These are phyloP conservation scores for Chrosomus eos DNA, from an alignment of 2,797 vertebrate genomes.

Conservation along the genomic window DNA sequence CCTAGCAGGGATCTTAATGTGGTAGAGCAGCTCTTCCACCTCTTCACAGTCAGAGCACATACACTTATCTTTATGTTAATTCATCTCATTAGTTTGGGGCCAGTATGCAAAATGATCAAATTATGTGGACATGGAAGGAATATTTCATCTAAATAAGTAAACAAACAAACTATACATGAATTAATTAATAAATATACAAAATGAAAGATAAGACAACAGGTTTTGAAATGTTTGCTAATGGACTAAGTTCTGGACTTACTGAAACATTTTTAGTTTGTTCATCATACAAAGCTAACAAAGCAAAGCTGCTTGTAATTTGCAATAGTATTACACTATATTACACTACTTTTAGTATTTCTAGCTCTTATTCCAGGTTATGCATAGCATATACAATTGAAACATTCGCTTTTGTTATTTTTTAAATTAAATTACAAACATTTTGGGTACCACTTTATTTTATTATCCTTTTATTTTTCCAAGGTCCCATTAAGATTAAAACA, in stretches of 20 bases:
- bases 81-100: not conserved
- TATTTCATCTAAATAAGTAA: not conserved
- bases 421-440: no score
- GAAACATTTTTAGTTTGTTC: not conserved
- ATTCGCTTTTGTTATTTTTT: not conserved
- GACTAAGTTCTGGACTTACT: not conserved
- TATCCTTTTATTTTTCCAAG: no score
- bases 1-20: conserved; percentile 35
- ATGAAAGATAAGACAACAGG: not conserved
- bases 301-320: not conserved
- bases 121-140: not conserved
- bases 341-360: not conserved
- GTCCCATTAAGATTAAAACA: no score
- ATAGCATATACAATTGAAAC: not conserved
- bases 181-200: not conserved
- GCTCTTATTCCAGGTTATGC: not conserved
- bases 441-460: no score
- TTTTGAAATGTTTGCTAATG: not conserved
- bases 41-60: conserved; percentile 15
- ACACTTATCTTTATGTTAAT: conserved; percentile 14
- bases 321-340: no score
- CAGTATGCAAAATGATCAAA: not conserved
- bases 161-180: not conserved
- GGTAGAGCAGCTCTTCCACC: conserved; percentile 8
- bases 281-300: not conserved